phyloP scores from a whole-genome alignment of 2,888 invertebrate species.

The Eilema depressum region DNA sequence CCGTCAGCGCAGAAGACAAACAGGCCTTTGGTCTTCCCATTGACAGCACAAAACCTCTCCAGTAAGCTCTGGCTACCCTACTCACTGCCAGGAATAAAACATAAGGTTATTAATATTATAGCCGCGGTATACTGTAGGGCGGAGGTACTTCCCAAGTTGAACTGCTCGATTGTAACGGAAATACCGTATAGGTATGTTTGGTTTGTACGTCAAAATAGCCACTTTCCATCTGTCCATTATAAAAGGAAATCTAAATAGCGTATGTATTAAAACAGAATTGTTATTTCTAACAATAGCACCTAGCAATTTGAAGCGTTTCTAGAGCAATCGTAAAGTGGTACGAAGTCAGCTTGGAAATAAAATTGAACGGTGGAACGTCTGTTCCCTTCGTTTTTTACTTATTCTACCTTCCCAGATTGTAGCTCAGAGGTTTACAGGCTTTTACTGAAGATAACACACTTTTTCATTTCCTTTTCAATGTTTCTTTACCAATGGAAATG shows the following conservation, averaged over 20 bases:
- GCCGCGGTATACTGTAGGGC: too few species aligned
- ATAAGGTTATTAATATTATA: too few species aligned
- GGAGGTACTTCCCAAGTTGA: too few species aligned
- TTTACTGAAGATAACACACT: constrained; percentile 16
- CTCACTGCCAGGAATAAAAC: too few species aligned
- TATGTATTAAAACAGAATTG: background rate
- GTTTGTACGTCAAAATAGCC: too few species aligned
- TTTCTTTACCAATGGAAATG: background rate
- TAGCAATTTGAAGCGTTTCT: constrained; percentile 33
- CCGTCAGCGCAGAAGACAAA: too few species aligned
- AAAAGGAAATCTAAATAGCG: background rate
- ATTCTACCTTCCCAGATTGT: constrained; percentile 37
- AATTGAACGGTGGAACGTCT: constrained; percentile 47
- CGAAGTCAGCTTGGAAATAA: constrained; percentile 43
- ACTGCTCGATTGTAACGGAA: too few species aligned
- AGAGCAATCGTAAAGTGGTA: constrained; percentile 42
- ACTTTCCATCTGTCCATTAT: too few species aligned
- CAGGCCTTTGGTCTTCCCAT: too few species aligned
- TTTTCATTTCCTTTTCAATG: constrained; percentile 6
- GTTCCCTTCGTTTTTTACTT: constrained; percentile 26
- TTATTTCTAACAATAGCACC: constrained; percentile 11
- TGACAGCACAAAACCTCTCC: too few species aligned
- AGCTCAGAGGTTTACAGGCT: constrained; percentile 30
- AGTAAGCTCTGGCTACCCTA: too few species aligned
- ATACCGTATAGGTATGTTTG: too few species aligned